Evolutionary conservation across 2,113 vertebrate genomes (phyloP).

Genomic region (Rattus norvegicus): GRCr8 NC_086037.1:7722001-7722500

Average conservation of each 20-base stretch:
- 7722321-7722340: conserved; percentile 8
- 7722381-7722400: not conserved
- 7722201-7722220: conserved; percentile 45
- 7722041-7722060: conserved; percentile 48
- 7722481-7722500: not conserved
- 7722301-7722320: conserved; percentile 50
- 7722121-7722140: conserved; percentile 40
- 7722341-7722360: conserved; percentile 67
- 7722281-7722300: conserved; percentile 68
- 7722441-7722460: not conserved
- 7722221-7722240: conserved; percentile 48
- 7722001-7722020: not conserved
- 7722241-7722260: conserved; percentile 47
- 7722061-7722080: conserved; percentile 52
- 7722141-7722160: conserved; percentile 69
- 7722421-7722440: not conserved
- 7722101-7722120: conserved; percentile 35
- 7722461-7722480: not conserved
- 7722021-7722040: not conserved
- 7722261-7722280: conserved; percentile 60
- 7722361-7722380: not conserved
- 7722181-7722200: conserved; percentile 60
- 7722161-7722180: conserved; percentile 29
- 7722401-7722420: conserved; percentile 4
- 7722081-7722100: not conserved